phyloP scores from a whole-genome alignment of 2,113 vertebrate genomes.

The Mugil cephalus region DNA sequence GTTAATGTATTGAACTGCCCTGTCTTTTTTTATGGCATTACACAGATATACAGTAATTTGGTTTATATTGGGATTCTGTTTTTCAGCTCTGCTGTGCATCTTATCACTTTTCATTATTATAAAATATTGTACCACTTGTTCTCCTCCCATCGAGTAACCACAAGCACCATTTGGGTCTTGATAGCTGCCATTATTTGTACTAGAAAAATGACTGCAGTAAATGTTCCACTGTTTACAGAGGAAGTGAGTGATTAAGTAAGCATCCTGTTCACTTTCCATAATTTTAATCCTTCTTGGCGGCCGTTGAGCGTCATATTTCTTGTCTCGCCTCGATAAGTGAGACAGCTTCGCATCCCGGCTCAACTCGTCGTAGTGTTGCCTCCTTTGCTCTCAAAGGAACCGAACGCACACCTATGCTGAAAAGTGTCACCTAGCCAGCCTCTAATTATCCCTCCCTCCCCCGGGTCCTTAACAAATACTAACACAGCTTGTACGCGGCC shows the following conservation, averaged over 20 bases:
- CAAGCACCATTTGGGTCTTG: background rate
- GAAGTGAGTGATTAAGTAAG: conserved; percentile 1
- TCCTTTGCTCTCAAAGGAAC: conserved; percentile 9
- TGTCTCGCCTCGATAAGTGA: conserved; percentile 14
- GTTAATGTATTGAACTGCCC: background rate
- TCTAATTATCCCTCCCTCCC: conserved; percentile 31
- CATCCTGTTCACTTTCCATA: conserved; percentile 3
- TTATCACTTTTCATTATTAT: too few species aligned
- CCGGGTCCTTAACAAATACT: background rate
- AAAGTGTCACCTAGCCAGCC: conserved; percentile 17
- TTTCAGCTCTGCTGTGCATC: background rate
- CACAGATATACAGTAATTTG: too few species aligned
- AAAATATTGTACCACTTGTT: too few species aligned
- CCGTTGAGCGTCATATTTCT: background rate
- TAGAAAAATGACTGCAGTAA: background rate
- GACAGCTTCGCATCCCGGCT: conserved; percentile 1
- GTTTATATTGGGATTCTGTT: background rate
- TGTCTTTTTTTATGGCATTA: background rate
- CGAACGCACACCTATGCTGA: conserved; percentile 5
- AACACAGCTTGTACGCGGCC: conserved; percentile 1
- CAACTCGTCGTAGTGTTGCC: conserved; percentile 1
- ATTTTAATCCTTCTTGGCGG: background rate
- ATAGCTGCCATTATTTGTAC: background rate
- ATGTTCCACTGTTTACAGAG: background rate
- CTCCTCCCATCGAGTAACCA: too few species aligned